Conservation (phyloP, 1,140 invertebrate species). For the Campodea augens region DNA sequence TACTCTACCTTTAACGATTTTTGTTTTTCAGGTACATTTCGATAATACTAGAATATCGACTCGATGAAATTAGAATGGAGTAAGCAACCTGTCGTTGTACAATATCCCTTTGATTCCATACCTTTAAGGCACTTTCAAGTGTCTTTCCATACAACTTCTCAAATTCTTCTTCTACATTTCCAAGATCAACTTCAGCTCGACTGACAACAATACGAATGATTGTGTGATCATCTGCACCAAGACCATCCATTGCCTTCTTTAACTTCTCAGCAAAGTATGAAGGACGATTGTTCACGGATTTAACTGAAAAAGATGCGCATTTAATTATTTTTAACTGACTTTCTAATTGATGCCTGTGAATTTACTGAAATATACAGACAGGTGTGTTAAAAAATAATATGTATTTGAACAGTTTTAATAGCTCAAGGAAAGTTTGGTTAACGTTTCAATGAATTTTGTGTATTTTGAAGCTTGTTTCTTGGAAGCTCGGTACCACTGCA, state of each 20-base stretch:
- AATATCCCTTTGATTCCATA: too few species aligned
- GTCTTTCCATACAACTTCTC: constrained; percentile 46
- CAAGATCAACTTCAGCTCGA: constrained; percentile 50
- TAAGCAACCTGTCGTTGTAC: too few species aligned
- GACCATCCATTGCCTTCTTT: constrained; percentile 47
- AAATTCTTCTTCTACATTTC: constrained; percentile 44
- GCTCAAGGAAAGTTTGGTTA: too few species aligned
- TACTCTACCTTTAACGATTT: too few species aligned
- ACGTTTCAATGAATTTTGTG: too few species aligned
- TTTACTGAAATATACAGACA: neutral
- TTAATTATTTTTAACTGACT: neutral
- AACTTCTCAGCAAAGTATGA: constrained; percentile 51
- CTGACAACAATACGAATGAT: constrained; percentile 51
- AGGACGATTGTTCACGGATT: constrained; percentile 42
- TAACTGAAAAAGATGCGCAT: constrained; percentile 36
- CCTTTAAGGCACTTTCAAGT: constrained; percentile 39
- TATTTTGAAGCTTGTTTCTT: too few species aligned
- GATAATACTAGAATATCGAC: too few species aligned
- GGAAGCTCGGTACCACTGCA: too few species aligned
- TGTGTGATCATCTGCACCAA: constrained; percentile 47
- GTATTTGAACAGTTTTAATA: too few species aligned
- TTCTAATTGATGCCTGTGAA: neutral
- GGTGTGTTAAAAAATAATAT: neutral
- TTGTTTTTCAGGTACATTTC: too few species aligned
- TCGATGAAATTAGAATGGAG: too few species aligned